Conservation (phyloP, 2,888 invertebrate species). For the Drosophila macrothrix region DNA sequence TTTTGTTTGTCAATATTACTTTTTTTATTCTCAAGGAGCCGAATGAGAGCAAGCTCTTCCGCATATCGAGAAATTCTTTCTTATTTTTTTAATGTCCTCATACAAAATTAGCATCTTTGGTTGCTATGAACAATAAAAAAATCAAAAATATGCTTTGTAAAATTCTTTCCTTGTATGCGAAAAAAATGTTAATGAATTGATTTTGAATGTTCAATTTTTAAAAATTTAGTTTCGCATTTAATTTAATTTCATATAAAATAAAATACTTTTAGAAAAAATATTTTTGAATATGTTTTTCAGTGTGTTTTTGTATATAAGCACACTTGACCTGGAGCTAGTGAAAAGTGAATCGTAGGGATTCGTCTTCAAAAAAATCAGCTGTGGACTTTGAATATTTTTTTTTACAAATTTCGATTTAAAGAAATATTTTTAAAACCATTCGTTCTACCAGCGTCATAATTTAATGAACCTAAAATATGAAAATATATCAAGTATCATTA, state of each 20-base stretch:
- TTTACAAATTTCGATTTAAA: background rate
- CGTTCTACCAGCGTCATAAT: background rate
- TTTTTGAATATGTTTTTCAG: too few species aligned
- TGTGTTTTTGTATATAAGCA: too few species aligned
- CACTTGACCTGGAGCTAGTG: too few species aligned
- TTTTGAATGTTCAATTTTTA: background rate
- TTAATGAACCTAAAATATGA: background rate
- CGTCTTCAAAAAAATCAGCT: too few species aligned
- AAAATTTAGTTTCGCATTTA: background rate
- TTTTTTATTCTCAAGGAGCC: background rate
- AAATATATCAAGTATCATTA: too few species aligned
- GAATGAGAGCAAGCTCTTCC: background rate
- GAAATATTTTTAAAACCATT: background rate
- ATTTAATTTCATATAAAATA: background rate
- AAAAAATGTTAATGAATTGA: background rate
- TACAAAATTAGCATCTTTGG: background rate
- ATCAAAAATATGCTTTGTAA: background rate
- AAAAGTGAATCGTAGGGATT: too few species aligned
- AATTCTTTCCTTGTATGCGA: background rate
- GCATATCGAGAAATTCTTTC: too few species aligned
- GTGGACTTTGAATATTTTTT: too few species aligned
- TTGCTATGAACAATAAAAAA: background rate
- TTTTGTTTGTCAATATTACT: too few species aligned
- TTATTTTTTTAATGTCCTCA: too few species aligned
- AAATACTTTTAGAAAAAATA: too few species aligned